Percentiles rank a stretch among this genome's conserved stretches.
Conservation (phyloP, 1,140 invertebrate genomes). For the Frieseomelitta varia region DNA sequence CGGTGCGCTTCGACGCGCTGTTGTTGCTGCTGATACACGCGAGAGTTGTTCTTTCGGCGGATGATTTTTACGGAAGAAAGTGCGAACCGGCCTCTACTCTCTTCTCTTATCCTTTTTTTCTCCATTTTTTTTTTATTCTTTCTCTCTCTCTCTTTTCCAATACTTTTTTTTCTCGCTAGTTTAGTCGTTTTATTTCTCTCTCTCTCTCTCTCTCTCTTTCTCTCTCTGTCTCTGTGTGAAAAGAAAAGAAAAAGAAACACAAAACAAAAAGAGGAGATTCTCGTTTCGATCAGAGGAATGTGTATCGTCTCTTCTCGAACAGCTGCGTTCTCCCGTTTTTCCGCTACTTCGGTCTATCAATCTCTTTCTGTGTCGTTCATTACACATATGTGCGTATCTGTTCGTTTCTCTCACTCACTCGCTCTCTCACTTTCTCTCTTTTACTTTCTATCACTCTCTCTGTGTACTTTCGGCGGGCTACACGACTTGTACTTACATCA, state of each 20-base stretch:
- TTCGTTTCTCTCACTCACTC: conserved; percentile 25
- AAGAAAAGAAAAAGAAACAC: neutral
- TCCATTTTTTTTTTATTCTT: too few relatives aligned
- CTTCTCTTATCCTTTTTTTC: neutral
- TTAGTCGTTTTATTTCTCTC: neutral
- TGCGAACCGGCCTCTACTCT: neutral
- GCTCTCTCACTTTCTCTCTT: neutral
- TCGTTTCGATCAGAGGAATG: conserved; percentile 49
- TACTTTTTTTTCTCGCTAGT: neutral
- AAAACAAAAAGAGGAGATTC: conserved; percentile 52
- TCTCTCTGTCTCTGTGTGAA: neutral
- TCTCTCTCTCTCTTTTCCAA: too few relatives aligned
- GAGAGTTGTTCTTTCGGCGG: conserved; percentile 38
- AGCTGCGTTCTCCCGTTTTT: conserved; percentile 31
- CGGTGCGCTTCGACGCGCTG: conserved; percentile 50
- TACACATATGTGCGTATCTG: conserved; percentile 24
- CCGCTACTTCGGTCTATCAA: conserved; percentile 29
- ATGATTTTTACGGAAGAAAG: conserved; percentile 26
- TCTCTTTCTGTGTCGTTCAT: conserved; percentile 21
- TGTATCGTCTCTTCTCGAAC: conserved; percentile 39
- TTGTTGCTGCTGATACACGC: conserved; percentile 14
- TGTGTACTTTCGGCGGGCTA: neutral
- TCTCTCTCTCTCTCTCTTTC: neutral
- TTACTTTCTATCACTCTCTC: neutral
- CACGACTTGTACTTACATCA: conserved; percentile 1